Conservation (phyloP, 2,113 vertebrate species). For the Nibea albiflora region DNA sequence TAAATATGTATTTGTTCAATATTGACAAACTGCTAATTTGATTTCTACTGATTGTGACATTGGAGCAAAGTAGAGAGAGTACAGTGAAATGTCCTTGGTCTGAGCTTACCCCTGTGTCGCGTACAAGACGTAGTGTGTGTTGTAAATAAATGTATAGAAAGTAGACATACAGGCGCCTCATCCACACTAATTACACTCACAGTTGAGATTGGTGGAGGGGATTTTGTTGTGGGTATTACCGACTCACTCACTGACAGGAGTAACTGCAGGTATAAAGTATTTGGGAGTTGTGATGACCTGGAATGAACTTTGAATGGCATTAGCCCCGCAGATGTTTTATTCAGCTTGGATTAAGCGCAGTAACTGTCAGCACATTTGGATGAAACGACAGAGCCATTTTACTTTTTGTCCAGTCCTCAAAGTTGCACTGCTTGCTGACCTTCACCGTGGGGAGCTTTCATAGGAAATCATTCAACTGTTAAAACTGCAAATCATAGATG, state of each 20-base stretch:
- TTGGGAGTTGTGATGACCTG: constrained; percentile 28
- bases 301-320: constrained; percentile 53
- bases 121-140: constrained; percentile 73
- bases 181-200: constrained; percentile 59
- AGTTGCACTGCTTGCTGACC: constrained; percentile 54
- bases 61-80: constrained; percentile 76
- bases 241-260: constrained; percentile 19
- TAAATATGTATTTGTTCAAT: constrained; percentile 83
- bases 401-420: constrained; percentile 46
- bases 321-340: constrained; percentile 44
- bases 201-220: constrained; percentile 30
- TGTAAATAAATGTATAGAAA: constrained; percentile 84
- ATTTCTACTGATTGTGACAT: constrained; percentile 80
- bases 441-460: constrained; percentile 48
- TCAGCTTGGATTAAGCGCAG: constrained; percentile 40
- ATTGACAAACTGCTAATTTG: constrained; percentile 74
- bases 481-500: constrained; percentile 38
- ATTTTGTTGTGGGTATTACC: constrained; percentile 16
- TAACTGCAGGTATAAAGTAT: constrained; percentile 22
- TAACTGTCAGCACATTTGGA: constrained; percentile 48
- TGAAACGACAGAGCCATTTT: constrained; percentile 39
- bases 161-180: constrained; percentile 76
- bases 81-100: constrained; percentile 73
- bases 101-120: constrained; percentile 67
- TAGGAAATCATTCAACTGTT: constrained; percentile 44